Evolutionary conservation across 2,888 invertebrate genomes (phyloP).

Genomic region (Steinernema hermaphroditum): DNA sequence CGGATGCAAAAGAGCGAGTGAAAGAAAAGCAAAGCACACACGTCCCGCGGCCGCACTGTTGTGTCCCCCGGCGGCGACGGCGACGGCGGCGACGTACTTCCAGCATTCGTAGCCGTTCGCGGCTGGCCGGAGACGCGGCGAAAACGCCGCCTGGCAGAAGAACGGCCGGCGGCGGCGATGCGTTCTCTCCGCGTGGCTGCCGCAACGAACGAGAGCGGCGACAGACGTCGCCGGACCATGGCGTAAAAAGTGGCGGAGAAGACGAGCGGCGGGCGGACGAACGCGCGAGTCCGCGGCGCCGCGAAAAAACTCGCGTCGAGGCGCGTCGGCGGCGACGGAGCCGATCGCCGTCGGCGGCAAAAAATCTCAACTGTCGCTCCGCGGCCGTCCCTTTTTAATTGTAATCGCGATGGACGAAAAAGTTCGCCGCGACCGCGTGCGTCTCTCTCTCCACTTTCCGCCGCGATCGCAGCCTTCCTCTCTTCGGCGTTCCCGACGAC

Average conservation of each 20-base stretch:
- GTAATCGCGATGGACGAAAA: constrained; percentile 23
- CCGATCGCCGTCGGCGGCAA: not conserved
- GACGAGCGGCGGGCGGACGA: not conserved
- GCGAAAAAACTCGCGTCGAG: constrained; percentile 1
- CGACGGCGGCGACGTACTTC: too few relatives aligned
- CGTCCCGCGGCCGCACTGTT: not conserved
- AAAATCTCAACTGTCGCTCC: constrained; percentile 14
- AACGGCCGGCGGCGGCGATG: not conserved
- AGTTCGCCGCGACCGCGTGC: not conserved
- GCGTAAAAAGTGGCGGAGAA: not conserved
- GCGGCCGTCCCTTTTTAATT: constrained; percentile 26
- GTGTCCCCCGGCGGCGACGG: not conserved
- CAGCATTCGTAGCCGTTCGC: too few relatives aligned
- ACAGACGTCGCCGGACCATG: not conserved
- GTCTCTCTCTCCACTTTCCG: too few relatives aligned
- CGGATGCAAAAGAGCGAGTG: constrained; percentile 25
- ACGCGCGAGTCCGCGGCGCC: not conserved
- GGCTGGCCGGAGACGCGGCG: not conserved
- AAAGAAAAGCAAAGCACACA: constrained; percentile 28
- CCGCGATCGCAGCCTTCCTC: too few relatives aligned
- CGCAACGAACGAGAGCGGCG: not conserved
- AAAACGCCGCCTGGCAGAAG: too few relatives aligned
- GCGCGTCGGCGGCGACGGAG: constrained; percentile 1
- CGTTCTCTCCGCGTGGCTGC: not conserved
- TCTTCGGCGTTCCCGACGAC: too few relatives aligned